Conservation (phyloP, 2,113 vertebrate species). For the Oplegnathus fasciatus region DNA sequence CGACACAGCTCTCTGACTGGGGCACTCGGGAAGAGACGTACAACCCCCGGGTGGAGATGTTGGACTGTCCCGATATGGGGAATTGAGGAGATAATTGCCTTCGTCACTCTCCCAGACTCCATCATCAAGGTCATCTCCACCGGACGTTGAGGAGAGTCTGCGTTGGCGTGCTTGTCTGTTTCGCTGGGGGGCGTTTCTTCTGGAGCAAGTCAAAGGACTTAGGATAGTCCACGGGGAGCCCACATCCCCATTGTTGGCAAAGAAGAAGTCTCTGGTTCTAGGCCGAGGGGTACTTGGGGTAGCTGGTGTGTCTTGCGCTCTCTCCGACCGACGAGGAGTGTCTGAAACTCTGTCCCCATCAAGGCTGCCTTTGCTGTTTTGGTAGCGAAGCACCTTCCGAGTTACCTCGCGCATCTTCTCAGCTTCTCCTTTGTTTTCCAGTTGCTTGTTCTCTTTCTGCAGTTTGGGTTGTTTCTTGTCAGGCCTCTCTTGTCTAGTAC, state of each 20-base stretch:
- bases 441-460: slow-evolving; percentile 2
- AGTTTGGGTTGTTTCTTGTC: slow-evolving; percentile 50
- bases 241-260: slow-evolving; percentile 53
- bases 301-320: not conserved
- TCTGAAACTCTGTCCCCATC: slow-evolving; percentile 34
- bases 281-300: slow-evolving; percentile 66
- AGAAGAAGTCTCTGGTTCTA: slow-evolving; percentile 71
- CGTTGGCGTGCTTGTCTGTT: slow-evolving; percentile 5
- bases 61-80: not conserved
- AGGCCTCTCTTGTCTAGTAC: not conserved
- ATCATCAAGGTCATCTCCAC: slow-evolving; percentile 56
- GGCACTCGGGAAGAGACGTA: slow-evolving; percentile 58
- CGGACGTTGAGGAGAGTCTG: slow-evolving; percentile 25
- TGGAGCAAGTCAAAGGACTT: slow-evolving; percentile 72
- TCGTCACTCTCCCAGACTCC: slow-evolving; percentile 59
- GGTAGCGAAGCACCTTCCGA: slow-evolving; percentile 60
- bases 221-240: slow-evolving; percentile 83
- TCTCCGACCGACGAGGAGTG: not conserved
- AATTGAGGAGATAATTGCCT: not conserved
- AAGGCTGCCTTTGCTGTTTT: slow-evolving; percentile 27
- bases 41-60: slow-evolving; percentile 1
- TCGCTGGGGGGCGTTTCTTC: not conserved
- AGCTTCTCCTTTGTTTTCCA: slow-evolving; percentile 38
- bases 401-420: slow-evolving; percentile 54
- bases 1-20: slow-evolving; percentile 22